phyloP scores from a whole-genome alignment of 2,113 vertebrate species.

The Copsychus sechellarum region DNA sequence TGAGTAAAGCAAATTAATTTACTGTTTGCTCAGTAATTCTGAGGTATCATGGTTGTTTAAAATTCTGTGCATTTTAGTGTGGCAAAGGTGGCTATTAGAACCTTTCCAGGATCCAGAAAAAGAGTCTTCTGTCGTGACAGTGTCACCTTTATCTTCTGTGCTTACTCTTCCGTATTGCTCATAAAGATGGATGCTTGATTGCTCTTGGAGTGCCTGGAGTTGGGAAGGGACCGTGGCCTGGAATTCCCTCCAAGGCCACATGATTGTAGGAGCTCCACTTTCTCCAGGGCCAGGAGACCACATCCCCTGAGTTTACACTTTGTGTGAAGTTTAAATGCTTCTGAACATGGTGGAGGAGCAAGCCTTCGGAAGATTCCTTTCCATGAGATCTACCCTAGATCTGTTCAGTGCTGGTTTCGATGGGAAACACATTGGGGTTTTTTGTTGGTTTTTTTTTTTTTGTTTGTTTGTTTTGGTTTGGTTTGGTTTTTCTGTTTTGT shows the following conservation, averaged over 20 bases:
- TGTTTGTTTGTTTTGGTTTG: not conserved
- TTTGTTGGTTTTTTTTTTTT: not conserved
- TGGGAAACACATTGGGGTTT: fast-evolving
- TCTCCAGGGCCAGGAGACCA: not conserved
- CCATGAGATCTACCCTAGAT: no score
- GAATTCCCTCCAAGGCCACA: not conserved
- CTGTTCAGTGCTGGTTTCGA: not conserved
- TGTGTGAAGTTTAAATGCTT: not conserved
- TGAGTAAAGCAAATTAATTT: not conserved
- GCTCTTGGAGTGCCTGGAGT: not conserved
- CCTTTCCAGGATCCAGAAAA: not conserved
- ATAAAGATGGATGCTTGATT: not conserved
- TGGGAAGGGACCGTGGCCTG: not conserved
- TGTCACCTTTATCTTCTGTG: not conserved
- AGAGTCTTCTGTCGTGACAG: not conserved
- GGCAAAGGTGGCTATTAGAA: not conserved
- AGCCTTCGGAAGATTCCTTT: not conserved
- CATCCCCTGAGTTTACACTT: not conserved
- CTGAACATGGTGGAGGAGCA: not conserved
- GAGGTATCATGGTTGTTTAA: fast-evolving
- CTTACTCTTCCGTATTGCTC: not conserved
- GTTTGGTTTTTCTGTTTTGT: no score
- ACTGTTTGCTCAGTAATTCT: not conserved
- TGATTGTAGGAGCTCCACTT: not conserved
- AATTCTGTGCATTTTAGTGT: not conserved